phyloP scores from a whole-genome alignment of 2,113 vertebrate species.

The Eolophus roseicapilla region DNA sequence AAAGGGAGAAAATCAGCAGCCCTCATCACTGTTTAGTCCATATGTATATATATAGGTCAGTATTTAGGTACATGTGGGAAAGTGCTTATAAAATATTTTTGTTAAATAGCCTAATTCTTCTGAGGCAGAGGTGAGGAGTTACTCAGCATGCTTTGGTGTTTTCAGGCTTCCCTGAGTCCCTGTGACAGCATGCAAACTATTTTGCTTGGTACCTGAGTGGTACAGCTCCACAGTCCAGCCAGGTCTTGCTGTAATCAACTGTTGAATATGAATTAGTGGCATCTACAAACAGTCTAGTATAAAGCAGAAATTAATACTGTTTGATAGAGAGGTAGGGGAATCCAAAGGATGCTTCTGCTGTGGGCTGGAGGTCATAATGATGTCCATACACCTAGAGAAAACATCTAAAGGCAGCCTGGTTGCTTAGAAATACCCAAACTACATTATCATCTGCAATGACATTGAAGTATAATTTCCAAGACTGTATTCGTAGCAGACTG shows the following conservation, averaged over 20 bases:
- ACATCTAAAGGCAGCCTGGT: not conserved
- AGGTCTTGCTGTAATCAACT: not conserved
- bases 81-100: not conserved
- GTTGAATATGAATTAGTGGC: not conserved
- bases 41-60: not conserved
- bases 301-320: not conserved
- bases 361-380: not conserved
- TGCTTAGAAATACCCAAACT: not conserved
- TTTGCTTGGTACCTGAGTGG: accelerated
- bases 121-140: not conserved
- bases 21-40: not conserved
- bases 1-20: not conserved
- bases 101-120: not conserved
- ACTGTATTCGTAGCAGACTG: not conserved
- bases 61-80: not conserved
- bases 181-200: not conserved
- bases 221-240: not conserved
- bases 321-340: not conserved
- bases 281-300: not conserved
- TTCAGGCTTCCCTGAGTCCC: not conserved
- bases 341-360: not conserved
- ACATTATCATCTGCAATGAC: not conserved
- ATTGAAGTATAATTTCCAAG: not conserved
- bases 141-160: not conserved
- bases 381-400: not conserved